phyloP scores from a whole-genome alignment of 2,888 invertebrate genomes.

The Sinhomidia bicolor region DNA sequence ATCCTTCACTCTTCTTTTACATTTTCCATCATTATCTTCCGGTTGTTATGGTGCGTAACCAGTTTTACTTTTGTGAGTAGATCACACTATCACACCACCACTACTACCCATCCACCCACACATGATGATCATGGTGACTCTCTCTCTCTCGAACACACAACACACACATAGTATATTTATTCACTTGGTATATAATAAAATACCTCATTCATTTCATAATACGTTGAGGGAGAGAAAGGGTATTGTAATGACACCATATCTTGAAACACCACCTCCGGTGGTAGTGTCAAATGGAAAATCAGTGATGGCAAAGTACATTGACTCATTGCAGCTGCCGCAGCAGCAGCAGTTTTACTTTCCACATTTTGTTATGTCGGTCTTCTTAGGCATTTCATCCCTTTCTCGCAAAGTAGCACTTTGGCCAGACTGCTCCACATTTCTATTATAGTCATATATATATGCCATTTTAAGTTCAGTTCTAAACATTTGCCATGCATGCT shows the following conservation, averaged over 20 bases:
- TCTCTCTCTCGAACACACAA: not conserved
- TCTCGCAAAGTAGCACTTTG: not conserved
- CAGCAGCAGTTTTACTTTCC: not conserved
- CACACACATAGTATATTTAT: no score
- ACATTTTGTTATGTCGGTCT: not conserved
- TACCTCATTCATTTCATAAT: not conserved
- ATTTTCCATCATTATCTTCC: not conserved
- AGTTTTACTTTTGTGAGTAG: not conserved
- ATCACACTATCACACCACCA: no score
- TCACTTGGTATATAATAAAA: not conserved
- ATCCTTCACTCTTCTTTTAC: not conserved
- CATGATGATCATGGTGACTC: not conserved
- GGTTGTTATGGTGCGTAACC: not conserved
- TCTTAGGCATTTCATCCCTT: not conserved
- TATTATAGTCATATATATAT: not conserved
- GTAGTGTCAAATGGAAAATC: conserved; percentile 15
- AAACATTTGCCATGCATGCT: no score
- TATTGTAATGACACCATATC: no score
- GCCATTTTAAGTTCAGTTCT: not conserved
- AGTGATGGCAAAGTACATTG: not conserved
- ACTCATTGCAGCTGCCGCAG: conserved; percentile 5
- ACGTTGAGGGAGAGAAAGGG: not conserved
- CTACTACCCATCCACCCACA: no score
- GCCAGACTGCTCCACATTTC: not conserved
- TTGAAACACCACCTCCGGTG: no score